Evolutionary conservation across 53 echinoderm and acorn worm species (phyloP), one percentile per base, ranked within the genome.

Genomic region (Hippasteria phrygiana): DNA sequence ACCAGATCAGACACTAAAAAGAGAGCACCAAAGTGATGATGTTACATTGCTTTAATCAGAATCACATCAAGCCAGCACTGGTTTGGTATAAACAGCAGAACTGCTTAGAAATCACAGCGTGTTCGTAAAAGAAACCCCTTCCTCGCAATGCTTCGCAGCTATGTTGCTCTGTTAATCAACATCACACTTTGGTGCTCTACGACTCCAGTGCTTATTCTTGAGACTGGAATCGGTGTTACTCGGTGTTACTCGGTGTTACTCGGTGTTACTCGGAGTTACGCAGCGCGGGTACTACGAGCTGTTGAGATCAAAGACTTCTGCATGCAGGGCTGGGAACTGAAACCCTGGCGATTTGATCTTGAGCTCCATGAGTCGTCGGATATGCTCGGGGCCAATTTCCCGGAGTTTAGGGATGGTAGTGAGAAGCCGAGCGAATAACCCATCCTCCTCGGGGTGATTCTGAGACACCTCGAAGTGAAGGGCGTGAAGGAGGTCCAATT

Each of bases 321-420:
- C 95, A 41, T 97, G 97, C 35, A 97, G 83, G 20, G 94, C 92
- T n/a, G 97, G 95, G 59, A 97, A 95, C 82, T 92, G 88, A 51
- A 97, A 90, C 17, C 88, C 94, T 0, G 97, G 95, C 2, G 92
- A 91, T 36, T 92, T 94, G 28, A 97, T 93, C 88, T 97, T 95
- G 45, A 97, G 92, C 77, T 97, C 97, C 97, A 97, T 97, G 20
- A 97, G 81, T 20, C 97, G 73, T 14, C 95, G 87, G 24, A 95
- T 97, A 91, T 97, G 97, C 77, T 97, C 97, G 1, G 97, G 97
- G 55, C 94, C 93, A 73, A 97, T 97, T 73, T 97, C 95, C 27
- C 97, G 78, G 62, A 97, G 95, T 78, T 95, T 97, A 42, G 97
- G 97, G 74, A 97, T 95, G 59, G 97, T 97, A 56, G 97, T 97